Evolutionary conservation across 2,888 invertebrate species (phyloP).

Genomic region (Kuschelorhynchus macadamiae): DNA sequence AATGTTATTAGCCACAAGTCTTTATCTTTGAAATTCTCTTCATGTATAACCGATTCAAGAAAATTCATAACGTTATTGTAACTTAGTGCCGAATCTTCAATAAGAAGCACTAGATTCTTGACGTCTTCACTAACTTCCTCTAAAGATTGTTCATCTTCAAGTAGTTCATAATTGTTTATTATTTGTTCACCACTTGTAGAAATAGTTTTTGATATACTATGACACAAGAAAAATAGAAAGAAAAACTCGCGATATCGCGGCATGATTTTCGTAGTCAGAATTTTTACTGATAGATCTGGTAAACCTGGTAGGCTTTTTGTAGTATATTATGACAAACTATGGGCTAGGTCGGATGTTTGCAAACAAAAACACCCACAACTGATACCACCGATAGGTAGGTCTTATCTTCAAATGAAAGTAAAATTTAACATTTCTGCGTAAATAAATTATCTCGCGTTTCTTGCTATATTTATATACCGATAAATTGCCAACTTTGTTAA

Average conservation of each 20-base stretch:
- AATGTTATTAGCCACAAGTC: constrained; percentile 62
- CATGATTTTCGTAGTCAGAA: constrained; percentile 43
- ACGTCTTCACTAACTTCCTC: constrained; percentile 9
- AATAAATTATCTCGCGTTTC: too few relatives aligned
- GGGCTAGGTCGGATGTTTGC: constrained; percentile 65
- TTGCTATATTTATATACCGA: too few relatives aligned
- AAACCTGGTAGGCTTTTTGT: constrained; percentile 54
- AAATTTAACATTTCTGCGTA: constrained; percentile 10
- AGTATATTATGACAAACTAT: constrained; percentile 60
- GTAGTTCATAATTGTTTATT: constrained; percentile 19
- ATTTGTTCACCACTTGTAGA: not conserved
- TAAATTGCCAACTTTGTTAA: too few relatives aligned
- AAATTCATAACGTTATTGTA: constrained; percentile 54
- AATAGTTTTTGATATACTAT: not conserved
- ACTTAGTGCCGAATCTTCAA: constrained; percentile 58
- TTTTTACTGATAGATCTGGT: constrained; percentile 36
- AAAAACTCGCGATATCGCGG: constrained; percentile 15
- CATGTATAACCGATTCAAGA: constrained; percentile 52
- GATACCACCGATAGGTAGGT: constrained; percentile 28
- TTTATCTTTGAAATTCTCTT: constrained; percentile 45
- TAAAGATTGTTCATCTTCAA: constrained; percentile 16
- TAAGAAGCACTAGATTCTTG: constrained; percentile 57
- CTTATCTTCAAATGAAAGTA: constrained; percentile 20
- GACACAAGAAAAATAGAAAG: constrained; percentile 21
- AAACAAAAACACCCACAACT: constrained; percentile 53